Base-by-base conservation (phyloP, 1,140 invertebrate genomes). In the Tetramorium simillimum region DNA sequence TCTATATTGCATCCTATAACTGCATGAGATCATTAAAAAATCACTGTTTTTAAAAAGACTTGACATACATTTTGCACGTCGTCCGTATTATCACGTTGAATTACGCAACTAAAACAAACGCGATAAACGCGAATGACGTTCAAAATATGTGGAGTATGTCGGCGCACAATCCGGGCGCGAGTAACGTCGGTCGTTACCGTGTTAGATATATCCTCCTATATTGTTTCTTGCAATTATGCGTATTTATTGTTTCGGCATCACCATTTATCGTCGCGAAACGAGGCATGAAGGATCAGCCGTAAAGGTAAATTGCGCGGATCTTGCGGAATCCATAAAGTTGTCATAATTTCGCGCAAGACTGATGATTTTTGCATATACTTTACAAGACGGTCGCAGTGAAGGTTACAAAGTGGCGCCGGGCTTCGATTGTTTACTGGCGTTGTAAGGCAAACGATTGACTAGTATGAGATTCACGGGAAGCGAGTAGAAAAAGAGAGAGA, bases 61-160 rank as follows among this genome's bases (percentile, higher is more conserved):
- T 10, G n/a, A 58, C 33, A 40, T 40, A n/a, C 14, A 40, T 37
- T 75, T 37, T 21, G 33, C 33, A 33, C 5, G 14, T 56, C n/a
- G n/a, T 58, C 18, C 16, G 5, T 6, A 14, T 46, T 62, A 60
- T 43, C 21, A 10, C 7, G 21, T 33, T 9, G 4, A 9, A 40
- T 62, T 77, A 77, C 10, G 56, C 18, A 77, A 77, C 6, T 24
- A n/a, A 46, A 77, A 62, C 53, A 58, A 58, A 65, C 43, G 24
- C 40, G 75, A 62, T 77, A 49, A 80, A 60, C 16, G 24, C 24
- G 37, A 33, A 9, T 0, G 63, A 40, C 28, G n/a, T 40, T 56
- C 3, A 21, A 72, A 82, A 58, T 72, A 58, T 21, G 58, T 18
- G 33, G 14, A 53, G 0, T 56, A 70, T 24, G 43, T 28, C 16